Evolutionary conservation across 2,888 invertebrate species (phyloP).

Genomic region (Parnassius apollo): DNA sequence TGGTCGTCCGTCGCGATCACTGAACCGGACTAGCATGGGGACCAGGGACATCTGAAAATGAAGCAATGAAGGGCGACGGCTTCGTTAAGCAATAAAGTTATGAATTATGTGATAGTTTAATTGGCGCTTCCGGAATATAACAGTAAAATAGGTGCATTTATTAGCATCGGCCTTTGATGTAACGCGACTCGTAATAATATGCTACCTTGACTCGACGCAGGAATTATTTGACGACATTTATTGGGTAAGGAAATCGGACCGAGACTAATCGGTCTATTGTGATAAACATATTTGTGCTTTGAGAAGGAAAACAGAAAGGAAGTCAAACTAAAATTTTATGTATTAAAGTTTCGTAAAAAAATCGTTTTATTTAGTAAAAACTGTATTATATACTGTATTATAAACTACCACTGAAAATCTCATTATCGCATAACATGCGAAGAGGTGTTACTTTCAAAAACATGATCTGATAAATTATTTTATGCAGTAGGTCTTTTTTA

Average conservation of each 20-base stretch:
- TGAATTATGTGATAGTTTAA: slow-evolving; percentile 70
- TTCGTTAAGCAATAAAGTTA: slow-evolving; percentile 58
- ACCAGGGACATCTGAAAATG: slow-evolving; percentile 27
- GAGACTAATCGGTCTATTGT: slow-evolving; percentile 13
- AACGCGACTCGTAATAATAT: slow-evolving; percentile 46
- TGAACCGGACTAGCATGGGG: slow-evolving; percentile 31
- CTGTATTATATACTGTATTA: too few species aligned
- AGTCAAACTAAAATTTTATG: too few species aligned
- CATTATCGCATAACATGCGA: too few species aligned
- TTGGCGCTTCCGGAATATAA: slow-evolving; percentile 60
- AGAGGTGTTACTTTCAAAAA: too few species aligned
- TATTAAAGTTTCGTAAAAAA: too few species aligned
- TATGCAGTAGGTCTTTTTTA: too few species aligned
- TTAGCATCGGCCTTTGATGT: slow-evolving; percentile 54
- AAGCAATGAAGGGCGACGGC: slow-evolving; percentile 41
- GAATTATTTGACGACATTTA: slow-evolving; percentile 32
- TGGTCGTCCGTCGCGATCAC: slow-evolving; percentile 37
- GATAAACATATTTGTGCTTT: neutral
- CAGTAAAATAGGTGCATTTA: slow-evolving; percentile 48
- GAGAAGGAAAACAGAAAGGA: too few species aligned
- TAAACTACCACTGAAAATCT: neutral
- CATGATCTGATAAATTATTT: too few species aligned
- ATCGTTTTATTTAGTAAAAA: too few species aligned
- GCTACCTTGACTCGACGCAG: slow-evolving; percentile 40
- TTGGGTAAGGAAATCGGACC: slow-evolving; percentile 1